These are phyloP conservation scores for Bilobella aurantiaca DNA, from an alignment of 1,140 invertebrate genomes.

Conservation along the genomic window DNA sequence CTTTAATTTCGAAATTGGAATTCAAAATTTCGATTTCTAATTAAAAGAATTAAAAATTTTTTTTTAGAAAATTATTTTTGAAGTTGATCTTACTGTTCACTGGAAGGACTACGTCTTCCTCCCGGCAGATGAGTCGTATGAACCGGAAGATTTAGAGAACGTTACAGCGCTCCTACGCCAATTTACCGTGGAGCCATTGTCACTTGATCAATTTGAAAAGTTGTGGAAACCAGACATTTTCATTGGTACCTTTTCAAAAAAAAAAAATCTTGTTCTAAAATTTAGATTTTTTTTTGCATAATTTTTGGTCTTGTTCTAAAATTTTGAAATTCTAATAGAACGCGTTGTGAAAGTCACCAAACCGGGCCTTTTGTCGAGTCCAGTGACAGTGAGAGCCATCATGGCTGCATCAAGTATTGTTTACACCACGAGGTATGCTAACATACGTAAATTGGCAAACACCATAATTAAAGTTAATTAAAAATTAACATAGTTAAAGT, in stretches of 20 bases:
- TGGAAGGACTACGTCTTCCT: neutral
- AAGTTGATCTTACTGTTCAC: neutral
- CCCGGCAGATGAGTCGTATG: neutral
- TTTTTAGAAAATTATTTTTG: neutral
- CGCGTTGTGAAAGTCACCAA: neutral
- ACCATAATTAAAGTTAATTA: too few species aligned
- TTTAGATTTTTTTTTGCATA: too few species aligned
- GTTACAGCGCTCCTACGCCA: neutral
- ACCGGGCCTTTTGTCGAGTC: neutral
- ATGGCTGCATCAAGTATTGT: neutral
- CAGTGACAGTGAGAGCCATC: neutral
- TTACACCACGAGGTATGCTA: neutral
- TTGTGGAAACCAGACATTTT: constrained; percentile 1
- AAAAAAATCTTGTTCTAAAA: neutral
- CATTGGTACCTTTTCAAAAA: neutral
- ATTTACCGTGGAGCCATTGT: neutral
- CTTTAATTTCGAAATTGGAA: neutral
- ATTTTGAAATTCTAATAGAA: neutral
- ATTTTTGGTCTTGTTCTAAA: neutral
- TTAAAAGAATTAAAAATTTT: neutral
- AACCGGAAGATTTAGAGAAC: neutral
- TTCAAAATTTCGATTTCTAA: neutral
- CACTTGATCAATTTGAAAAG: neutral
- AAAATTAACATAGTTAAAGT: too few species aligned
- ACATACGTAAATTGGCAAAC: neutral